Percentiles rank a stretch among this genome's conserved stretches.
These are phyloP conservation scores for Pipa parva DNA, from an alignment of 2,113 vertebrate species.

Conservation along the genomic window DNA sequence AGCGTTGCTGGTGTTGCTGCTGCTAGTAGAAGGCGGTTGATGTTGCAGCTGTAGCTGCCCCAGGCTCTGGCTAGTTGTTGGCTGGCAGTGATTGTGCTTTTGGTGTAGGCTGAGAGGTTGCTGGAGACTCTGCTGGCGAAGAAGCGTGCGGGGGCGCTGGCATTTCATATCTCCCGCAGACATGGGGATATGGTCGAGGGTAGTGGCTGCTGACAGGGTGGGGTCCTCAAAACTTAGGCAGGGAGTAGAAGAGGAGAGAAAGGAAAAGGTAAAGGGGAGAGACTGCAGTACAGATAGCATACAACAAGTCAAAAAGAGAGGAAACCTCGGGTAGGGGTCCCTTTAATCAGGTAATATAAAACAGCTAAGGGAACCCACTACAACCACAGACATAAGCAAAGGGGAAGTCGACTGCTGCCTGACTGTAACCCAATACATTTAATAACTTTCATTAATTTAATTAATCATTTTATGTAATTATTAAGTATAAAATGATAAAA, in stretches of 20 bases:
- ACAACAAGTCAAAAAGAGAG: conserved; percentile 75
- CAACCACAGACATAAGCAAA: no score
- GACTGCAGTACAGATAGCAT: conserved; percentile 69
- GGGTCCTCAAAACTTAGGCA: conserved; percentile 85
- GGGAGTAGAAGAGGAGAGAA: conserved; percentile 64
- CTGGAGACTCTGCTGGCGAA: conserved; percentile 93
- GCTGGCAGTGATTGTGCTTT: conserved; percentile 74
- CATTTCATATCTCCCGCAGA: conserved; percentile 74
- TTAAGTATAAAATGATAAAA: no score
- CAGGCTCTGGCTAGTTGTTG: conserved; percentile 93
- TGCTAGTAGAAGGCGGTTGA: conserved; percentile 54
- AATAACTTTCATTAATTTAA: no score
- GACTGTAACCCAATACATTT: neutral
- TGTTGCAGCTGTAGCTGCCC: conserved; percentile 81
- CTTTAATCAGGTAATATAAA: conserved; percentile 24
- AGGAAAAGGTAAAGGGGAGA: conserved; percentile 69
- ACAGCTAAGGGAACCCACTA: no score
- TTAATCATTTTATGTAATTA: no score
- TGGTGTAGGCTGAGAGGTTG: conserved; percentile 87
- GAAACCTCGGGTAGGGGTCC: conserved; percentile 66
- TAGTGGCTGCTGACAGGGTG: conserved; percentile 83
- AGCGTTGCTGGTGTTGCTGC: conserved; percentile 60
- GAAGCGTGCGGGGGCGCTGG: conserved; percentile 84
- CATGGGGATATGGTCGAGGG: conserved; percentile 89
- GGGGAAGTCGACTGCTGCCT: neutral